Conservation (phyloP, 1,140 invertebrate species). For the Oscheius sp. region DNA sequence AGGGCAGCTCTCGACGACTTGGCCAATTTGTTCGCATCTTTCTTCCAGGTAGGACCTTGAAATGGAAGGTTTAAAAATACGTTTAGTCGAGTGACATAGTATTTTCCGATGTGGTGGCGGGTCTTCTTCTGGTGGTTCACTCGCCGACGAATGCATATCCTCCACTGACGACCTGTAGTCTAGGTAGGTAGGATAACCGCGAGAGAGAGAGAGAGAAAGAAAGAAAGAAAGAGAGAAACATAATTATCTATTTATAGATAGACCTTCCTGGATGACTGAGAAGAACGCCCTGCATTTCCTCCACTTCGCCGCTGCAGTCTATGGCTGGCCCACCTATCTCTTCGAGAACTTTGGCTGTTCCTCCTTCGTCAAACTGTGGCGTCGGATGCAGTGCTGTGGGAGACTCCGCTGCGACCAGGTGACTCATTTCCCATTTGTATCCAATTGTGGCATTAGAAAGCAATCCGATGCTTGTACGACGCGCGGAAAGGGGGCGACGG, state of each 20-base stretch:
- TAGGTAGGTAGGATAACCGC: not conserved
- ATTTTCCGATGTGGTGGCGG: constrained; percentile 81
- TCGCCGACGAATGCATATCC: constrained; percentile 45
- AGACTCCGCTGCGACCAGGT: constrained; percentile 41
- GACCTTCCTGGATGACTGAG: constrained; percentile 26
- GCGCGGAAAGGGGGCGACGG: too few relatives aligned
- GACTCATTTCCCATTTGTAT: too few relatives aligned
- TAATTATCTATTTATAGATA: not conserved
- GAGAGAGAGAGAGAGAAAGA: too few relatives aligned
- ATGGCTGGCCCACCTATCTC: constrained; percentile 84
- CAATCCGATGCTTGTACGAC: too few relatives aligned
- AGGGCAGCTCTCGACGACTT: constrained; percentile 56
- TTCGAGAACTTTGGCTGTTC: constrained; percentile 50
- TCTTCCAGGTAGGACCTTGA: constrained; percentile 44
- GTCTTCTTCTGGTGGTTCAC: constrained; percentile 72
- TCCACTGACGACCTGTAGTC: not conserved
- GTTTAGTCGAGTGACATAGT: constrained; percentile 70
- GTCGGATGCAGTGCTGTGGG: constrained; percentile 32
- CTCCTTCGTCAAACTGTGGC: constrained; percentile 39
- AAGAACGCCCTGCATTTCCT: constrained; percentile 63
- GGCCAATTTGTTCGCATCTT: constrained; percentile 49
- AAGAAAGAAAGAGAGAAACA: too few relatives aligned
- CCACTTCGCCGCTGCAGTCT: constrained; percentile 76
- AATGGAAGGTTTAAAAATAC: not conserved
- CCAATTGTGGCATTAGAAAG: too few relatives aligned